Base-by-base conservation (phyloP, 2,113 vertebrate species). In the Atractosteus spatula region DNA sequence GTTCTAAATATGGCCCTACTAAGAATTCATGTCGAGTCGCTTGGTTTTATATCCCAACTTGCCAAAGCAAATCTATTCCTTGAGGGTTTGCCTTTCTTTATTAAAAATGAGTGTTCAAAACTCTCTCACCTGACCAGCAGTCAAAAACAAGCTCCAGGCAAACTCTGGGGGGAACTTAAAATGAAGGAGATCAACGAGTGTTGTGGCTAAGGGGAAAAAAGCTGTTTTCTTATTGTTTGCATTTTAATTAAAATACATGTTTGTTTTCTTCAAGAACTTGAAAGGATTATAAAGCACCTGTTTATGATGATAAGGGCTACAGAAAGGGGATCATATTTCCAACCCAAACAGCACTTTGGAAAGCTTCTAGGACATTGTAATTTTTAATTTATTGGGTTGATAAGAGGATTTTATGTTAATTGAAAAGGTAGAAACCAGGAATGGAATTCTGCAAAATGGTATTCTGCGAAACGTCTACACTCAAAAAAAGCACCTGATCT, bases 191-290 rank as follows among this genome's bases (percentile, higher is more conserved):
- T 29, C 29, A 29, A 29, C 29, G 29, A 29, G 29, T 29, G 29
- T 29, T 29, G 29, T 29, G 29, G 29, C 29, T 29, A 29, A 1
- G 29, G 29, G 29, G 47, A 51, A 51, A 51, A 51, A 51, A 51
- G 47, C 47, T 51, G 5, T 72, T 75, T 68, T 14, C 11, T 72
- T 55, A 74, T 78, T 76, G 77, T 83, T 72, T 66, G 77, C 77
- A 81, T 76, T 78, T 78, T 83, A 67, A 86, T 83, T 85, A 75
- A 79, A 76, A 77, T 70, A 13, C 64, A 41, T 81, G 77, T 83
- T 82, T 84, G 76, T 79, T 82, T 85, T 82, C 77, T 71, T 29
- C 65, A 74, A 74, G 77, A 68, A 73, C 79, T 73, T 72, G 57
- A 65, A 66, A 81, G 73, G 76, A 75, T 83, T 75, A 84, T 65